Base-by-base conservation (phyloP, 2,113 vertebrate genomes). In the Oryzias curvinotus region DNA sequence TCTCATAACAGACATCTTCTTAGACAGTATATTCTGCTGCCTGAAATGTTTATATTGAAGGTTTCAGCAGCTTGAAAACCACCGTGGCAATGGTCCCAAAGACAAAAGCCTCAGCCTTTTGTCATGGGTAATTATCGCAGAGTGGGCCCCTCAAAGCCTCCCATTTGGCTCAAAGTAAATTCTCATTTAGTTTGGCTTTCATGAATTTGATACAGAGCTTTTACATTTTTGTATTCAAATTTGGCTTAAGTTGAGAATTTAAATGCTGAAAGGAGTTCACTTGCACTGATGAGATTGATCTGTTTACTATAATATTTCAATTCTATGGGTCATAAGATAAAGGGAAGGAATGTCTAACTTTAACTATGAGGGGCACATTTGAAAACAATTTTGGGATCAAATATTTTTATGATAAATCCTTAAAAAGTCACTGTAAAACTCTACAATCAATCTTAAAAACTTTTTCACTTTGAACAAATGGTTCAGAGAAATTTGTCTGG, bases 401-500 rank as follows among this genome's bases (percentile, higher is more conserved):
- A 69, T 53, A 65, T 60, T 88, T 85, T 88, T 89, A 88, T 91
- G 55, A 51, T 85, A 78, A 90, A 80, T 83, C 68, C 68, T 74
- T 54, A 71, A 75, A 84, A 71, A 75, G 82, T 90, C 80, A 89
- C 71, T 85, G 51, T 77, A 68, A 79, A 28, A 71, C 80, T 63
- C 68, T 71, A 49, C 70, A 48, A 7, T 19, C 71, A 73, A 59
- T 68, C 64, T 80, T 16, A 52, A 67, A 76, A 71, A 73, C 58
- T 48, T n/a, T 49, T 57, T 57, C 78, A 67, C 81, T 86, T 65
- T 12, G 76, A 87, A 79, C 87, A 91, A 90, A 78, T 91, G 85
- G 90, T 90, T 93, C 89, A 90, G 75, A 72, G 78, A 45, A 80
- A 78, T 83, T 83, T 86, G 89, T 73, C 18, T 25, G 19, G 52